These are phyloP conservation scores for Semibalanus balanoides DNA, from an alignment of 1,140 invertebrate species.

Conservation along the genomic window DNA sequence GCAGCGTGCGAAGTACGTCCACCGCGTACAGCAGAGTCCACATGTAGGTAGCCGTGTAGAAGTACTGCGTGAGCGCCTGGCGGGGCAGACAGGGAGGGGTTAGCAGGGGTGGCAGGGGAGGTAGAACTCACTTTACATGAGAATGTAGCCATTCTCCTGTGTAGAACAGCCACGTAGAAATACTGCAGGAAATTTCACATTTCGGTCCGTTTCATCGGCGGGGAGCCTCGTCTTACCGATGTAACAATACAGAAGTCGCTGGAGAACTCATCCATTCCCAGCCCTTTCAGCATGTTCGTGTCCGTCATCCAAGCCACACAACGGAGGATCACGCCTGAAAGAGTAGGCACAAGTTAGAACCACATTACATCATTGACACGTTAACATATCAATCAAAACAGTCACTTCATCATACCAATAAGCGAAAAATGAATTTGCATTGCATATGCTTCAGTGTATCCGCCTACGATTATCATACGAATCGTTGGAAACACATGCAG, in stretches of 20 bases:
- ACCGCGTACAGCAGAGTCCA: conserved; percentile 71
- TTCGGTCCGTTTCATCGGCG: no score
- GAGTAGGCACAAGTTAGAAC: conserved; percentile 3
- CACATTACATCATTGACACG: not conserved
- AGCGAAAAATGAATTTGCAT: no score
- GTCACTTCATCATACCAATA: no score
- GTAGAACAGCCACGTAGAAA: no score
- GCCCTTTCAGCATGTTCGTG: conserved; percentile 43
- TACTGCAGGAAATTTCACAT: no score
- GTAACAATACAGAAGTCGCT: conserved; percentile 54
- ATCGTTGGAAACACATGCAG: no score
- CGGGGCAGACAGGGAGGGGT: conserved; percentile 15
- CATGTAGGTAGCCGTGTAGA: conserved; percentile 65
- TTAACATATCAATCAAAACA: no score
- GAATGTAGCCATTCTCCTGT: no score
- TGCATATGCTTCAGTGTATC: no score
- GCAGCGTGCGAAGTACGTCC: conserved; percentile 52
- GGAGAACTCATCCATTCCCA: conserved; percentile 43
- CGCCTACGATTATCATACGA: no score
- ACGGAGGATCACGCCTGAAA: conserved; percentile 51
- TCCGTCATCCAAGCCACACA: conserved; percentile 52
- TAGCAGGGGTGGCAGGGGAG: no score
- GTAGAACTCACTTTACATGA: no score
- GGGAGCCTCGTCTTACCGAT: conserved; percentile 56
- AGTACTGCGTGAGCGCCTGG: conserved; percentile 68